phyloP scores from a whole-genome alignment of 2,797 vertebrate species.

The Erpetoichthys calabaricus region DNA sequence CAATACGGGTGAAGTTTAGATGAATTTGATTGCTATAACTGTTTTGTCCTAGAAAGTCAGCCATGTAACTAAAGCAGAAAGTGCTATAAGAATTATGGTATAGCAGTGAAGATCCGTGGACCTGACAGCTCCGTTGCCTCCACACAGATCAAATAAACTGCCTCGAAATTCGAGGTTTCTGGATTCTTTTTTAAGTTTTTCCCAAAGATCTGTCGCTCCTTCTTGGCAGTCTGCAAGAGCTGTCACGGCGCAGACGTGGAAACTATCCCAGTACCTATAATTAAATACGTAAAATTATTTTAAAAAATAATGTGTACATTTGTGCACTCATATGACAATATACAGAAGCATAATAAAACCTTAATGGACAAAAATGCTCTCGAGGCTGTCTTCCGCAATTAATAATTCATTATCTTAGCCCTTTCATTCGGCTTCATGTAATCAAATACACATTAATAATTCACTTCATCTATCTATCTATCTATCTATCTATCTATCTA shows the following conservation, averaged over 20 bases:
- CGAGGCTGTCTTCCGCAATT: too few relatives aligned
- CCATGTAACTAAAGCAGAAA: slow-evolving; percentile 72
- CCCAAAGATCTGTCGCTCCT: slow-evolving; percentile 89
- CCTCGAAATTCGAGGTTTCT: slow-evolving; percentile 89
- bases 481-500: neutral
- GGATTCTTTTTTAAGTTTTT: slow-evolving; percentile 91
- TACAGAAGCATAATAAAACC: too few relatives aligned
- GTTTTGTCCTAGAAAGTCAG: slow-evolving; percentile 59
- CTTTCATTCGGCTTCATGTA: neutral
- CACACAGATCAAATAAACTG: slow-evolving; percentile 93
- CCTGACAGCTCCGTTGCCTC: slow-evolving; percentile 53
- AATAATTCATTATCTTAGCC: neutral
- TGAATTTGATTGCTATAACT: slow-evolving; percentile 28
- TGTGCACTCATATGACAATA: too few relatives aligned
- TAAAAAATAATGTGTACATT: too few relatives aligned
- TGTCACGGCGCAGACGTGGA: slow-evolving; percentile 85
- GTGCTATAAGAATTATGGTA: slow-evolving; percentile 54
- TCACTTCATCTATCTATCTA: neutral
- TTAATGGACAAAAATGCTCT: too few relatives aligned
- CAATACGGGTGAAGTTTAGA: slow-evolving; percentile 52
- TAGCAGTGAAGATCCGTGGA: slow-evolving; percentile 36
- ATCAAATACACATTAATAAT: slow-evolving; percentile 3
- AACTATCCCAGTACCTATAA: slow-evolving; percentile 90
- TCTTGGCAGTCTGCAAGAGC: slow-evolving; percentile 93
- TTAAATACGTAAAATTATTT: slow-evolving; percentile 22